Evolutionary conservation across 1,140 invertebrate species (phyloP).

Genomic region (Calosoma granatense): DNA sequence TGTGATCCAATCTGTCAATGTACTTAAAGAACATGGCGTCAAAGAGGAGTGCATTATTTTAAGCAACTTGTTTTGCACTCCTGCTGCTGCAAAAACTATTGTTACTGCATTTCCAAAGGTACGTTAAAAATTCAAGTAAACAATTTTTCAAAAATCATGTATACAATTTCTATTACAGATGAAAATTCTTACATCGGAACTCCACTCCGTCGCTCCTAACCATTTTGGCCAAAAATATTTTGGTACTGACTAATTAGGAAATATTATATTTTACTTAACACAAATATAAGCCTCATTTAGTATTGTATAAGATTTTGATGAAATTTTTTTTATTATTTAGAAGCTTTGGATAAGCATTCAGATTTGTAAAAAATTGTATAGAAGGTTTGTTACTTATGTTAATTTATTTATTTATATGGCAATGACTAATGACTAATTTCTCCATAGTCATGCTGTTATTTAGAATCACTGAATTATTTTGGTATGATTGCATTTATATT

Average conservation of each 20-base stretch:
- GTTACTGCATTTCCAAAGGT: conserved; percentile 76
- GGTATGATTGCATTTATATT: too few species aligned
- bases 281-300: too few species aligned
- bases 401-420: too few species aligned
- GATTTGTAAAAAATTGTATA: too few species aligned
- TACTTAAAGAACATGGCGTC: conserved; percentile 87
- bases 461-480: too few species aligned
- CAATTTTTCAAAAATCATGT: conserved; percentile 7
- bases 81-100: conserved; percentile 78
- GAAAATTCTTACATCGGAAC: conserved; percentile 90
- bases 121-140: conserved; percentile 17
- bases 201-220: conserved; percentile 91
- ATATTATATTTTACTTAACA: too few species aligned
- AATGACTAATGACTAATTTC: too few species aligned
- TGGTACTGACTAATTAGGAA: conserved; percentile 90
- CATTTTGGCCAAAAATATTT: conserved; percentile 99
- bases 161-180: conserved; percentile 45
- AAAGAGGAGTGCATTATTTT: conserved; percentile 89
- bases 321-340: too few species aligned
- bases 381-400: too few species aligned
- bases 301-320: too few species aligned
- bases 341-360: too few species aligned
- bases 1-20: conserved; percentile 85
- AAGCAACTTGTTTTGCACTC: conserved; percentile 94
- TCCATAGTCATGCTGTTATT: too few species aligned